Base-by-base conservation (phyloP, 2,797 vertebrate species). In the Amazona finschi region DNA sequence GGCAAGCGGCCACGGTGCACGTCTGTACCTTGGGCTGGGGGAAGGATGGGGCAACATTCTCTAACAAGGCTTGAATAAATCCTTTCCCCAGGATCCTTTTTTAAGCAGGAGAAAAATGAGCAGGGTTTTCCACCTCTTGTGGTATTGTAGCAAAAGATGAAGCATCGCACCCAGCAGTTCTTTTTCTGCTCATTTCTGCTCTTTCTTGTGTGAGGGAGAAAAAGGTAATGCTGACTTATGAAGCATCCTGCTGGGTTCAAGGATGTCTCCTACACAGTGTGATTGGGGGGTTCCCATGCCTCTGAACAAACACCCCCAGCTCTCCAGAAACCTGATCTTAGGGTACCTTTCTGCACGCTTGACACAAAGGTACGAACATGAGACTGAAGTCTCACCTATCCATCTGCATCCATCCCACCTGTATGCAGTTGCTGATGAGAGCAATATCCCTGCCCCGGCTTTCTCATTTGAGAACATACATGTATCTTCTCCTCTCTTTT, bases 111-210 rank as follows among this genome's bases (percentile, higher is more conserved):
- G 50, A 78, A 90, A 84, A 72, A 18, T 62, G 36, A 75, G 22
- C 17, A 58, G 72, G 15, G 25, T 25, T 90, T 87, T 71, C 47
- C 20, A 30, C 70, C 74, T 86, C 74, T 60, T 67, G 46, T 24
- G 66, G 22, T n/a, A 53, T 9, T 57, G 47, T 73, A 77, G 83
- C 61, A 70, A 60, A 58, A 83, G 11, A 47, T 75, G 25, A 58
- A 89, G 41, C 70, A 64, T 88, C 70, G 66, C 46, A 62, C 60
- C 58, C 50, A 70, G 73, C 46, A 65, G 24, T 57, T 62, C 66
- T 46, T 90, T 81, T 92, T 85, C 73, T 75, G 73, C 70, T 85
- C 79, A 85, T 93, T 66, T 82, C 72, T 86, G 50, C 67, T 88
- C 80, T 84, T 72, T 82, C 58, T 67, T 70, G 5, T 7, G 44